Base-by-base conservation (phyloP, 1,140 invertebrate genomes). In the Maniola jurtina region DNA sequence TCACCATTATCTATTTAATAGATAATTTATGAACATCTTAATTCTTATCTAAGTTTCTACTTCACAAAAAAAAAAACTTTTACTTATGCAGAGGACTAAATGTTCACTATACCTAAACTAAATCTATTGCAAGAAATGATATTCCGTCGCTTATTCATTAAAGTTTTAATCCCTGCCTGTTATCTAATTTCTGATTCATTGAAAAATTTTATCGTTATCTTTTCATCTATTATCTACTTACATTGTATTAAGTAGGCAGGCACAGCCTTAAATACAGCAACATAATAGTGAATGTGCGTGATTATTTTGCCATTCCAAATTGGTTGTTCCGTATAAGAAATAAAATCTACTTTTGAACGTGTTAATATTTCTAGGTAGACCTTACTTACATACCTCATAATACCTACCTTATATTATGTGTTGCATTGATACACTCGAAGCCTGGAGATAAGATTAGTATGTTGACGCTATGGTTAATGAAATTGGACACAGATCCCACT, bases 381-480 rank as follows among this genome's bases (percentile, higher is more conserved):
- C 8, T 55, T n/a, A n/a, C n/a, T n/a, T n/a, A n/a, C n/a, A n/a
- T n/a, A n/a, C n/a, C n/a, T n/a, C n/a, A n/a, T n/a, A n/a, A n/a
- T n/a, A n/a, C n/a, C n/a, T n/a, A n/a, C n/a, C n/a, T n/a, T n/a
- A n/a, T n/a, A n/a, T n/a, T n/a, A n/a, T n/a, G 25, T 8, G 25
- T 36, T 34, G 50, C 50, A 25, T 62, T 58, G 13, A 50, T 42
- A 42, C 34, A 33, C 52, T 42, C 40, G 33, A 59, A 61, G 59
- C 33, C 25, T 15, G 33, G 40, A 64, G 75, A 76, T 76, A 72
- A 76, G 72, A 76, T 76, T 68, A 72, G 64, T 66, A 63, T 61
- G 69, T 70, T 75, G 65, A 74, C 63, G 15, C 58, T 55, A 36
- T 61, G 60, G 59, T 66, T 76, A 74, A 76, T 73, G 75, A 76